A percentile compares a stretch with the other conserved stretches of the same genome.
These are phyloP conservation scores for Catharus fuscescens DNA, from an alignment of 2,113 vertebrate species.

Conservation along the genomic window DNA sequence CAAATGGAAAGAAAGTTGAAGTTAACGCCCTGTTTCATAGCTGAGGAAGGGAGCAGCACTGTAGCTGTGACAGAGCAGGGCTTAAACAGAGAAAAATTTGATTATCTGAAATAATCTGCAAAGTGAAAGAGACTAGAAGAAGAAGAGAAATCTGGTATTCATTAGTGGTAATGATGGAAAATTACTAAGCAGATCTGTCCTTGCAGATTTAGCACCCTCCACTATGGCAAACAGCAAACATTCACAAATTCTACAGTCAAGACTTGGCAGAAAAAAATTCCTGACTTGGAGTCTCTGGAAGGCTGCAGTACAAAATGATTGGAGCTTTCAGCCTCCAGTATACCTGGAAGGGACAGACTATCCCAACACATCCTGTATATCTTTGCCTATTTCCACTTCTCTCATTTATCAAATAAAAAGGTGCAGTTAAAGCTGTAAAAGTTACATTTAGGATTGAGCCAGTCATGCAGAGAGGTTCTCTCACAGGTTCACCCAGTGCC, in stretches of 20 bases:
- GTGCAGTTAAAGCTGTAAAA: neutral
- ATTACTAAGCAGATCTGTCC: neutral
- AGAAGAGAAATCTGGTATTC: neutral
- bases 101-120: neutral
- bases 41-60: neutral
- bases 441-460: neutral
- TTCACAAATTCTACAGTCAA: neutral
- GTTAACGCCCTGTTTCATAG: neutral
- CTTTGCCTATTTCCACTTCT: neutral
- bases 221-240: neutral
- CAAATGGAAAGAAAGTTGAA: neutral
- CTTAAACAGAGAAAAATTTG: neutral
- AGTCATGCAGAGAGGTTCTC: neutral
- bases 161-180: neutral
- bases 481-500: neutral
- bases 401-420: neutral
- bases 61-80: neutral
- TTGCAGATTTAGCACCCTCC: neutral
- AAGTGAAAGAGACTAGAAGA: neutral
- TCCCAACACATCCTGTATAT: neutral
- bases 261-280: neutral
- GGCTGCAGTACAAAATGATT: neutral
- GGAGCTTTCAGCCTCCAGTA: neutral
- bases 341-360: neutral
- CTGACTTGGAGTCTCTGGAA: neutral